Conservation (phyloP, 2,888 invertebrate genomes). For the Ochropacha duplaris region DNA sequence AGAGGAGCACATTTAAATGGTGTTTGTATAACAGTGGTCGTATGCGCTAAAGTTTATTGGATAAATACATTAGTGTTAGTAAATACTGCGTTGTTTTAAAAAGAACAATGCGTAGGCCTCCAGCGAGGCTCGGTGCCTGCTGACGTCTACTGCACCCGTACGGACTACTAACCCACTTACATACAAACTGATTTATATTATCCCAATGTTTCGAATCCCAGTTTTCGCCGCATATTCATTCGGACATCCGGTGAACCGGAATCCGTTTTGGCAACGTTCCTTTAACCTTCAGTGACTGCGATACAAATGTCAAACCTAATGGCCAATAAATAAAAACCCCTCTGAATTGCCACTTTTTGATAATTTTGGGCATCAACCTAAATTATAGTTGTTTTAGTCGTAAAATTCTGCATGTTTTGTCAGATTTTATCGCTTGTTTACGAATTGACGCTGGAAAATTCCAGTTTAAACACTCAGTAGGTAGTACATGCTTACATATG, state of each 20-base stretch:
- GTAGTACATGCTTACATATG: background rate
- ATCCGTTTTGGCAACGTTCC: slow-evolving; percentile 13
- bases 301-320: background rate
- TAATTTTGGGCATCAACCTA: background rate
- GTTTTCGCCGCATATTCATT: slow-evolving; percentile 10
- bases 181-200: slow-evolving; percentile 5
- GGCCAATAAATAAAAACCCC: background rate
- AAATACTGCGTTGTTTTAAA: slow-evolving; percentile 61
- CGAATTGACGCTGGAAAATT: slow-evolving; percentile 4
- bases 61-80: slow-evolving; percentile 56
- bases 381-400: background rate
- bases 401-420: background rate
- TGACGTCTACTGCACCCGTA: slow-evolving; percentile 2
- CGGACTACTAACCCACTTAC: slow-evolving; percentile 24
- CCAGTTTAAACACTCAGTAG: no score
- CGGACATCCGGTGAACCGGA: slow-evolving; percentile 20
- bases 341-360: background rate
- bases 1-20: slow-evolving; percentile 35
- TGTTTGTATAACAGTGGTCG: slow-evolving; percentile 41
- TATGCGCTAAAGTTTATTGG: slow-evolving; percentile 37
- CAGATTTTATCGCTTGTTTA: slow-evolving; percentile 5
- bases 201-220: slow-evolving; percentile 11
- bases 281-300: slow-evolving; percentile 11
- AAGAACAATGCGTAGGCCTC: slow-evolving; percentile 59
- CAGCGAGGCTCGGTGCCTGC: slow-evolving; percentile 18